phyloP scores from a whole-genome alignment of 2,113 vertebrate species.

The Callipepla californica region DNA sequence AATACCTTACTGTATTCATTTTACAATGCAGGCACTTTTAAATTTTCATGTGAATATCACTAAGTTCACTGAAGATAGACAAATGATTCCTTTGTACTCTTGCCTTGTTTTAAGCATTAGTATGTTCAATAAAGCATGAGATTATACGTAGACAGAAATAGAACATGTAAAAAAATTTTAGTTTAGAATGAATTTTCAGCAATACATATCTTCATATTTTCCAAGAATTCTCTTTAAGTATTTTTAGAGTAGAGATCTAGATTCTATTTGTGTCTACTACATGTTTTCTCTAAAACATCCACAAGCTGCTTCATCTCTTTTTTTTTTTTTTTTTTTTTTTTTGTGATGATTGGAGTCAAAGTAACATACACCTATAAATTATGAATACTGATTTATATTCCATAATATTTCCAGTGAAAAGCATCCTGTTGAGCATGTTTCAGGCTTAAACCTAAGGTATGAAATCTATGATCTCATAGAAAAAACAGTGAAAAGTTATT shows the following conservation, averaged over 20 bases:
- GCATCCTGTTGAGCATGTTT: background rate
- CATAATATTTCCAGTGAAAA: background rate
- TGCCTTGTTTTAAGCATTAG: background rate
- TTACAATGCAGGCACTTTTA: background rate
- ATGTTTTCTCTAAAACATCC: background rate
- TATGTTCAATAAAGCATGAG: background rate
- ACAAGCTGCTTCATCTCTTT: background rate
- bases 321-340: background rate
- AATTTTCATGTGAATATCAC: background rate
- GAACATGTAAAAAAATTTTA: background rate
- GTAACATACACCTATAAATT: background rate
- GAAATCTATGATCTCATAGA: background rate
- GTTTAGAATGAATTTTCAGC: background rate
- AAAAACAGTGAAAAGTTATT: background rate
- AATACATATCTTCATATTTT: background rate
- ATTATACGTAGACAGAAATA: background rate
- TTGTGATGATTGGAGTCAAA: background rate
- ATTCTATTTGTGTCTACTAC: background rate
- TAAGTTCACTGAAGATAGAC: constrained; percentile 7
- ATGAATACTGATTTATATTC: background rate
- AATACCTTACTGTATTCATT: background rate
- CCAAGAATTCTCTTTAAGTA: background rate
- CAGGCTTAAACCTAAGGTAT: background rate
- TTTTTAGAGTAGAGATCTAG: background rate
- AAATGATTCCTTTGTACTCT: background rate